Evolutionary conservation across 2,888 invertebrate genomes (phyloP).

Genomic region (Muscina levida): DNA sequence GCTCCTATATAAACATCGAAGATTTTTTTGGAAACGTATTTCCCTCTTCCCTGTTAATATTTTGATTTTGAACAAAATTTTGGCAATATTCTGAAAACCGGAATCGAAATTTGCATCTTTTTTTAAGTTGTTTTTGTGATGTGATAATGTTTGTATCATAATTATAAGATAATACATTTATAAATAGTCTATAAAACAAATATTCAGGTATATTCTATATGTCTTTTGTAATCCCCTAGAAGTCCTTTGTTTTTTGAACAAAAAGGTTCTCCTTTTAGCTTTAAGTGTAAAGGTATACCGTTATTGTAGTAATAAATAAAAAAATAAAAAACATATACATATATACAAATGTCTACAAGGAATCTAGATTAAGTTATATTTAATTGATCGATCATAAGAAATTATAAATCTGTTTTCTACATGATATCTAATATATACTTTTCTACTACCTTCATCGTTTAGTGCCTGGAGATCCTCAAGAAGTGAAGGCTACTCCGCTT

Average conservation of each 20-base stretch:
- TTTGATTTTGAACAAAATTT: slow-evolving; percentile 21
- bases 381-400: slow-evolving; percentile 47
- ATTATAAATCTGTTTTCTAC: background rate
- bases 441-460: slow-evolving; percentile 71
- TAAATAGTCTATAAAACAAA: slow-evolving; percentile 23
- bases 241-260: slow-evolving; percentile 2
- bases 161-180: slow-evolving; percentile 22
- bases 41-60: slow-evolving; percentile 2
- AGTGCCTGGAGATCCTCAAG: slow-evolving; percentile 99
- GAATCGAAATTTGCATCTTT: slow-evolving; percentile 53
- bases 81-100: background rate
- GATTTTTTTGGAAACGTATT: slow-evolving; percentile 24
- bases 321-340: too few species aligned
- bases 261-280: background rate
- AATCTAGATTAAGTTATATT: slow-evolving; percentile 10
- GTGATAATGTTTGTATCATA: slow-evolving; percentile 73
- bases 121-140: slow-evolving; percentile 69
- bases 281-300: too few species aligned
- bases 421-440: slow-evolving; percentile 40
- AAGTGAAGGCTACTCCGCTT: slow-evolving; percentile 91
- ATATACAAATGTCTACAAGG: background rate
- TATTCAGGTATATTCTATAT: slow-evolving; percentile 24
- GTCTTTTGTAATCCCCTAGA: slow-evolving; percentile 1
- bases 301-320: too few species aligned
- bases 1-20: slow-evolving; percentile 22